Percentiles rank a stretch among this genome's conserved stretches.
These are phyloP conservation scores for Coelogynopora nodosa DNA, from an alignment of 2,888 invertebrate genomes.

Conservation along the genomic window DNA sequence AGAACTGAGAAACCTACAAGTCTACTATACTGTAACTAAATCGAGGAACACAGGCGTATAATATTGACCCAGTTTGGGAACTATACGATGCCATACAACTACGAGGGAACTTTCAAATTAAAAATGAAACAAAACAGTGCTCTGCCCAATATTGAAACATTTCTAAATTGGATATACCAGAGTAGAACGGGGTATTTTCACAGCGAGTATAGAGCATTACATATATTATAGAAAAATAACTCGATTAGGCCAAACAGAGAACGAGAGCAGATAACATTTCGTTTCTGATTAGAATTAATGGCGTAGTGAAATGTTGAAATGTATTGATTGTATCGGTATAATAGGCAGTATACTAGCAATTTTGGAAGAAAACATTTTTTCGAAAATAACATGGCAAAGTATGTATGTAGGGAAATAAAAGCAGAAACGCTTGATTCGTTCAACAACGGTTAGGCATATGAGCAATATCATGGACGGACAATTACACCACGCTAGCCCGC, in stretches of 20 bases:
- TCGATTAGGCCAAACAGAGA: background rate
- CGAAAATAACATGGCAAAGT: background rate
- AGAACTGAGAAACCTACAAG: background rate
- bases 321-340: conserved; percentile 7
- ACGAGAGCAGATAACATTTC: background rate
- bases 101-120: background rate
- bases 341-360: background rate
- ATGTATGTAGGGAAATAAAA: background rate
- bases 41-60: background rate
- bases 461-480: background rate
- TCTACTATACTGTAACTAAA: background rate
- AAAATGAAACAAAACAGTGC: background rate
- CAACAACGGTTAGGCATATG: background rate
- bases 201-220: background rate
- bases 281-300: conserved; percentile 17
- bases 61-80: background rate
- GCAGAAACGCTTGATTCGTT: background rate
- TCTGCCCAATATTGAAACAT: background rate
- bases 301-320: conserved; percentile 10
- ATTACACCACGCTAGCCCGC: background rate
- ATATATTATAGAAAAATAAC: conserved; percentile 18
- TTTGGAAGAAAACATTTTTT: background rate
- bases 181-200: background rate
- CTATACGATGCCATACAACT: background rate
- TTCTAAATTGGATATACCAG: background rate